These are phyloP conservation scores for Spicauda simplicius DNA, from an alignment of 2,888 invertebrate genomes.

Conservation along the genomic window DNA sequence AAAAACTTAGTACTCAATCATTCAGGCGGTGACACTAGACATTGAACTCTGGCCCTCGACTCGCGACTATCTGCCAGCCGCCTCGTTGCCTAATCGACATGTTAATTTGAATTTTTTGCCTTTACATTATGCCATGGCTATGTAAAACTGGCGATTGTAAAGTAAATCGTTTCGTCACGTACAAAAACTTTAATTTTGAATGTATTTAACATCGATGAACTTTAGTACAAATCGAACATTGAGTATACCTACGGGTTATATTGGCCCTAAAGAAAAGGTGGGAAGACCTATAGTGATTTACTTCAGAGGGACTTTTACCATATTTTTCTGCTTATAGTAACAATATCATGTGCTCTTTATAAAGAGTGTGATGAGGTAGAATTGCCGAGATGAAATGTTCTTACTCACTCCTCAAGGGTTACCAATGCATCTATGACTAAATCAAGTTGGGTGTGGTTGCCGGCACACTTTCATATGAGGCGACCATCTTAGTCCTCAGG, in stretches of 20 bases:
- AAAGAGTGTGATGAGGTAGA: no score
- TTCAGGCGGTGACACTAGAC: conserved; percentile 23
- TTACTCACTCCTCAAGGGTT: no score
- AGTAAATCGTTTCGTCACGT: conserved; percentile 26
- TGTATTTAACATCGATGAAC: conserved; percentile 10
- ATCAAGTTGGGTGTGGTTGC: no score
- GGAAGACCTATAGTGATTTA: no score
- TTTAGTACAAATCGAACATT: neutral
- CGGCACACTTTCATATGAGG: no score
- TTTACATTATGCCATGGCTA: conserved; percentile 28
- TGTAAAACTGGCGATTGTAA: conserved; percentile 32
- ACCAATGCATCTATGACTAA: no score
- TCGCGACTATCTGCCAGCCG: conserved; percentile 30
- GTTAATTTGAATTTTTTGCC: conserved; percentile 35
- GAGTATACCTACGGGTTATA: neutral
- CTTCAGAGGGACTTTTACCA: no score
- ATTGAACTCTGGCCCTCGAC: conserved; percentile 37
- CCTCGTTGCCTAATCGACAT: conserved; percentile 31
- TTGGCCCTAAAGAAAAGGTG: neutral
- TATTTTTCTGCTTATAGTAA: no score
- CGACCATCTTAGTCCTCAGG: no score
- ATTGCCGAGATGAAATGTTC: no score
- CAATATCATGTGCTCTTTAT: no score
- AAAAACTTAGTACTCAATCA: conserved; percentile 19
- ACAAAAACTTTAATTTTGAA: conserved; percentile 23